Evolutionary conservation across 1,140 invertebrate species (phyloP).

Genomic region (Zaprionus capensis): DNA sequence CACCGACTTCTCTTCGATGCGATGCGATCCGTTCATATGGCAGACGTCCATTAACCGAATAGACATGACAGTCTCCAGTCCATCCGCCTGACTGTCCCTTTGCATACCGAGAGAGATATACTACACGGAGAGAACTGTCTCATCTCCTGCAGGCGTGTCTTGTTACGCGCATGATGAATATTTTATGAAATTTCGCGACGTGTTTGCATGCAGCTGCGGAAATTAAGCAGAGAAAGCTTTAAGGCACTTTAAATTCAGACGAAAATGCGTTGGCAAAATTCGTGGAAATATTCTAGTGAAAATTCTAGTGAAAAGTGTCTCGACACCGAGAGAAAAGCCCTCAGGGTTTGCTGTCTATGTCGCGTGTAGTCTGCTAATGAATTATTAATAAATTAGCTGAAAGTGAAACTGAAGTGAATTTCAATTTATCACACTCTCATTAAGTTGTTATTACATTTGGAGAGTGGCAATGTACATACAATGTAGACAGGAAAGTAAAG

Average conservation of each 20-base stretch:
- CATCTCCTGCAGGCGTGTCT: neutral
- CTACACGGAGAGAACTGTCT: neutral
- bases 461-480: neutral
- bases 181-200: conserved; percentile 39
- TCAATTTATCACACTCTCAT: neutral
- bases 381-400: conserved; percentile 4
- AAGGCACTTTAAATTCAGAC: conserved; percentile 8
- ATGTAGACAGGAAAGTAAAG: neutral
- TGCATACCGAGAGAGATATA: conserved; percentile 4
- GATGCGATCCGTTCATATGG: conserved; percentile 25
- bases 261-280: neutral
- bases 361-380: neutral
- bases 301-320: neutral
- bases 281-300: neutral
- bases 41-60: conserved; percentile 73
- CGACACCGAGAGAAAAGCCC: neutral
- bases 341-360: neutral
- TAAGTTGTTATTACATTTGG: neutral
- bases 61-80: conserved; percentile 50
- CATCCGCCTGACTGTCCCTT: conserved; percentile 48
- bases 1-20: conserved; percentile 17
- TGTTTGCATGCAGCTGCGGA: conserved; percentile 20
- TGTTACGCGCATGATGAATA: conserved; percentile 43
- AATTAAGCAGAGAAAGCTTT: conserved; percentile 20
- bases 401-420: neutral